A percentile compares a stretch with the other conserved stretches of the same genome.
Evolutionary conservation across 1,140 invertebrate species (phyloP).

Genomic region (Hyles vespertilio): DNA sequence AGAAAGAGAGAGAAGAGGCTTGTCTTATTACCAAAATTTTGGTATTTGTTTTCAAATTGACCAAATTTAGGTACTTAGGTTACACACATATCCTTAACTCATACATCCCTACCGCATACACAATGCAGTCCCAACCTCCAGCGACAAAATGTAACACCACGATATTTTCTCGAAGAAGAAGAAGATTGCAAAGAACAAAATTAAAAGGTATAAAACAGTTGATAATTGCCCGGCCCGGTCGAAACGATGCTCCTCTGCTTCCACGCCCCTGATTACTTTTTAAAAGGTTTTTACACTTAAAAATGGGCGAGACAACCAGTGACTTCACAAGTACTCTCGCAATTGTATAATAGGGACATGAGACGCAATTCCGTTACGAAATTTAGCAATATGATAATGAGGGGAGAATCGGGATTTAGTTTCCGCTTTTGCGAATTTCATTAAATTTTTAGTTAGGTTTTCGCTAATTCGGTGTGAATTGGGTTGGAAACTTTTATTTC

Average conservation of each 20-base stretch:
- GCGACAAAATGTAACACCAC: background rate
- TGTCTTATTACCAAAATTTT: too few relatives aligned
- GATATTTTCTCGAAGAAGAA: conserved; percentile 12
- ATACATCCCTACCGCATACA: too few relatives aligned
- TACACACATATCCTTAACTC: too few relatives aligned
- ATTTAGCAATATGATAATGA: conserved; percentile 38
- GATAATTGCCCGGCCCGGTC: conserved; percentile 46
- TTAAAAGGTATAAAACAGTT: conserved; percentile 57
- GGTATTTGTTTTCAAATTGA: too few relatives aligned
- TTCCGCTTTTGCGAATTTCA: too few relatives aligned
- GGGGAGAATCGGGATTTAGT: conserved; percentile 2
- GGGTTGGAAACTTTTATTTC: too few relatives aligned
- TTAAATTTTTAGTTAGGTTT: too few relatives aligned
- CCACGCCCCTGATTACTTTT: conserved; percentile 62
- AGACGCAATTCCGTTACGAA: conserved; percentile 31
- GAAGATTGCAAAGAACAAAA: conserved; percentile 43
- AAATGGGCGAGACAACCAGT: conserved; percentile 46
- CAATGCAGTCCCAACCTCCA: too few relatives aligned
- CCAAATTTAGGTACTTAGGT: too few relatives aligned
- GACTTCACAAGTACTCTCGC: conserved; percentile 39
- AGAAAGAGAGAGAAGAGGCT: too few relatives aligned
- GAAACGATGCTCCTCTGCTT: conserved; percentile 49
- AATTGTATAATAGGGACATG: conserved; percentile 48
- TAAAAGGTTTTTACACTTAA: conserved; percentile 49
- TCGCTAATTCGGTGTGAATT: too few relatives aligned